Evolutionary conservation across 2,888 invertebrate genomes (phyloP), one percentile per base, ranked within the genome.

Genomic region (Perizoma affinitatum): DNA sequence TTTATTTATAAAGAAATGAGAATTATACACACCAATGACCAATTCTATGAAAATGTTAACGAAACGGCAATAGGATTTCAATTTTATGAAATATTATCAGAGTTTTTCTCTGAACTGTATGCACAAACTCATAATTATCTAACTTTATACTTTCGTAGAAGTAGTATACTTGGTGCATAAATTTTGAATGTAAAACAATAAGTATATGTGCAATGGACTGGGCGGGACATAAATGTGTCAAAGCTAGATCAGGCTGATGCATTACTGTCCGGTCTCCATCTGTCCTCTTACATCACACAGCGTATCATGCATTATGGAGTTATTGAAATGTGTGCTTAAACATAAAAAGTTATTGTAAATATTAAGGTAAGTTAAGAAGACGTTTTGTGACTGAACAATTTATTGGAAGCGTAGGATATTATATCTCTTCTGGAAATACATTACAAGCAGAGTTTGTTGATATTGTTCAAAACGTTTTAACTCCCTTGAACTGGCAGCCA

Each of bases 291-390:
- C 62, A 58, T 60, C 63, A 61, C 46, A 52, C 59, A 41, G 44
- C 11, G 48, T 51, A 49, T 50, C 67, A 67, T 69, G 63, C 64
- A 67, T 67, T 60, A 67, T 69, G 64, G 57, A 69, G 52, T 61
- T 67, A 69, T 67, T 69, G 54, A 63, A 67, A 67, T 67, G 36
- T 45, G 54, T 52, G 34, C 47, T 57, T 50, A 11, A 46, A 40
- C 57, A 40, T 10, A 50, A 41, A 58, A 55, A 62, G 22, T 43
- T 3, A 47, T 40, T 53, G 43, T 41, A 45, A n/a, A 56, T 55
- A 44, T 44, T 53, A 9, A 33, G 35, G 52, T 53, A 43, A 53
- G 48, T 53, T 38, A 11, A 6, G 55, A 52, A 40, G 47, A 40
- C 44, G 33, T 33, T 59, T 41, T 60, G 60, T 38, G 52, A 4